Percentiles rank a stretch among this genome's conserved stretches.
phyloP scores from a whole-genome alignment of 2,113 vertebrate species.

The Odocoileus virginianus region DNA sequence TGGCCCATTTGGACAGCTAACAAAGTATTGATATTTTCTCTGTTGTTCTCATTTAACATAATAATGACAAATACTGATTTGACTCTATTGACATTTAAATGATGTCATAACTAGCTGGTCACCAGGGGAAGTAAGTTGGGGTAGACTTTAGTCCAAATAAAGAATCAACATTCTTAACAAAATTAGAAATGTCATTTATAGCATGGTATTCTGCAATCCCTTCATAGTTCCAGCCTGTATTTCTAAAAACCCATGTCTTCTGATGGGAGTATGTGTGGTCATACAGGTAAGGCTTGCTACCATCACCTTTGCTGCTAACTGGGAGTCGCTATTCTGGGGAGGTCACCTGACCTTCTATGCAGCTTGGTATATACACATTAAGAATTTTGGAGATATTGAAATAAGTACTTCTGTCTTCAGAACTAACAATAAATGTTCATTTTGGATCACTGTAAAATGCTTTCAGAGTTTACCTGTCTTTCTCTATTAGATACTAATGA shows the following conservation, averaged over 20 bases:
- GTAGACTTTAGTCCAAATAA: not conserved
- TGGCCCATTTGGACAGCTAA: not conserved
- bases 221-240: not conserved
- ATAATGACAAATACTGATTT: not conserved
- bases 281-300: not conserved
- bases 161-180: not conserved
- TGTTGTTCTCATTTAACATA: not conserved
- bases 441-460: slow-evolving; percentile 11
- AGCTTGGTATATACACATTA: not conserved
- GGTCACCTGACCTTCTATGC: not conserved
- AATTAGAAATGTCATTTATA: not conserved
- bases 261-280: not conserved
- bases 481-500: not conserved
- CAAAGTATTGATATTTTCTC: not conserved
- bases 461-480: slow-evolving; percentile 20
- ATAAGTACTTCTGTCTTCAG: not conserved
- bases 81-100: not conserved
- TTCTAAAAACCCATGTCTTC: not conserved
- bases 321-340: not conserved
- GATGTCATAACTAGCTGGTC: not conserved
- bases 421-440: slow-evolving; percentile 13
- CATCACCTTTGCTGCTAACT: not conserved
- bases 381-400: not conserved
- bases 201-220: not conserved
- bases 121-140: not conserved